These are phyloP conservation scores for Pantherophis vulpinus DNA, from an alignment of 2,797 vertebrate genomes.

Conservation along the genomic window DNA sequence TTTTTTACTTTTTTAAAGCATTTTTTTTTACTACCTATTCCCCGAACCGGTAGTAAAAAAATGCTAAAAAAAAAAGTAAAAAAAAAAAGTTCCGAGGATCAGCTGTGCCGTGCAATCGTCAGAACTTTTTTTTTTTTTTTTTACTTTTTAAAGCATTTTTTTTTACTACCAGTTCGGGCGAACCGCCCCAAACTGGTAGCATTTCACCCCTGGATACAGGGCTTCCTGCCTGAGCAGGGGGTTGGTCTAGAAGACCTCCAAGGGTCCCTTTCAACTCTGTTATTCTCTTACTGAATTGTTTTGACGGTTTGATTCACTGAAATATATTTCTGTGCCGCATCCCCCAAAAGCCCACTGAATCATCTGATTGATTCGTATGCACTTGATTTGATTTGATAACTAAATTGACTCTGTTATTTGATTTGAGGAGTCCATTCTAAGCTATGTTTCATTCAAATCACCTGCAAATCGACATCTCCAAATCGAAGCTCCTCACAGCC, in stretches of 20 bases:
- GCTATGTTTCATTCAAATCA: neutral
- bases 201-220: neutral
- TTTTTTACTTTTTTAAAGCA: too few relatives aligned
- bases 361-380: neutral
- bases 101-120: too few relatives aligned
- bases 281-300: neutral
- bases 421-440: neutral
- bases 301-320: neutral
- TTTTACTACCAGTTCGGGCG: too few relatives aligned
- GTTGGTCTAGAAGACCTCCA: neutral
- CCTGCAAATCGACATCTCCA: neutral
- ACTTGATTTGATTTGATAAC: neutral
- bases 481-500: neutral
- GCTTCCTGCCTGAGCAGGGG: neutral
- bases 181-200: too few relatives aligned
- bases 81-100: too few relatives aligned
- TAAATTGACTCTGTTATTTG: neutral
- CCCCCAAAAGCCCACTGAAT: neutral
- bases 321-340: neutral
- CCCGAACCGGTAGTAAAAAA: too few relatives aligned
- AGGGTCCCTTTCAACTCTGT: neutral
- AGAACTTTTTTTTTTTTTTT: too few relatives aligned
- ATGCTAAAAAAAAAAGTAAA: too few relatives aligned
- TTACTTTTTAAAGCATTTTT: too few relatives aligned
- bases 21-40: too few relatives aligned